Evolutionary conservation across 2,797 vertebrate genomes (phyloP), one percentile per base, ranked within the genome.

Genomic region (Muraenolepis orangiensis): DNA sequence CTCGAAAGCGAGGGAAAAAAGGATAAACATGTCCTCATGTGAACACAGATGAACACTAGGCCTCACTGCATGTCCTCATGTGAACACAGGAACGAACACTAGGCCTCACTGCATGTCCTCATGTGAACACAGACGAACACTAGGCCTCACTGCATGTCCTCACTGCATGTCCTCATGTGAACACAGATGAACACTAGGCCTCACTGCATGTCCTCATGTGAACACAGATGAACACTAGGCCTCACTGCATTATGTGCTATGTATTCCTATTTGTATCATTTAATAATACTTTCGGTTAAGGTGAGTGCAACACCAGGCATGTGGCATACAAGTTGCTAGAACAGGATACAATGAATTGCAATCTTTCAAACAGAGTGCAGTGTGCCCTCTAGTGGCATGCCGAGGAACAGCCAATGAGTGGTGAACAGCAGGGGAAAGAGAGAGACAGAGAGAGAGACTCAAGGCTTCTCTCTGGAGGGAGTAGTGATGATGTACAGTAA

Each of bases 301-400:
- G 3, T 18, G 16, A 51, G 42, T 51, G 16, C 1, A 28, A 11
- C 26, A 66, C 23, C 64, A 30, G 64, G 64, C 64, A 30, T 66
- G 12, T 28, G 16, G 26, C 64, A 30, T 57, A n/a, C 42, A 18
- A 51, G 42, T 18, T 18, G 18, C 5, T n/a, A 16, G 13, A 4
- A 57, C 51, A 57, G 51, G 51, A 57, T 7, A 57, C 8, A 7
- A 57, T 57, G 20, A 23, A 57, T n/a, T 8, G n/a, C 51, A 20
- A 57, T 26, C 42, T n/a, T 57, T 31, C 20, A 51, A 29, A 46
- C 34, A 32, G 31, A 23, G 3, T 13, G 26, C 4, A 81, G 72
- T 46, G 71, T 83, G 79, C 88, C 89, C 80, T 83, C 90, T 30
- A 75, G 87, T 87, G 91, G 84, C 14, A 10, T 0, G 66, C 28